A percentile compares a stretch with the other conserved stretches of the same genome.
These are phyloP conservation scores for Popillia japonica DNA, from an alignment of 1,140 invertebrate genomes.

Conservation along the genomic window DNA sequence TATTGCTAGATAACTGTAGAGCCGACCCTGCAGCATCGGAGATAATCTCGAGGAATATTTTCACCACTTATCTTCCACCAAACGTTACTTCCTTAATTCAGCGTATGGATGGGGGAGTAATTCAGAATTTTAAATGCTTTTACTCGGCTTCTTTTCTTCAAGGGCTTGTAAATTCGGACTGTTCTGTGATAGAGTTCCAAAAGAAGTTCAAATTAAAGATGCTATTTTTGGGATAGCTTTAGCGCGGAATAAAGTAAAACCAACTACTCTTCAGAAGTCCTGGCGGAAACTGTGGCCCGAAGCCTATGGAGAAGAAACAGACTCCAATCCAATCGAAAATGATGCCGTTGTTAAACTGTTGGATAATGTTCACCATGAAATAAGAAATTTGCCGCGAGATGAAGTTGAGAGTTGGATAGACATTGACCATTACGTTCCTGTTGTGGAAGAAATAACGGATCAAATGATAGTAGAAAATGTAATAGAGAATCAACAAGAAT, in stretches of 20 bases:
- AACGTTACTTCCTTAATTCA: constrained; percentile 52
- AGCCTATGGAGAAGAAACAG: background rate
- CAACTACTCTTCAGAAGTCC: no score
- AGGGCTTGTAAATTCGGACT: background rate
- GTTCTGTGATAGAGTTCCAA: background rate
- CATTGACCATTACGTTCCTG: no score
- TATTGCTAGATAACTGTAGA: constrained; percentile 19
- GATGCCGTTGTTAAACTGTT: no score
- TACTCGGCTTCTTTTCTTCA: constrained; percentile 36
- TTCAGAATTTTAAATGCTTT: constrained; percentile 46
- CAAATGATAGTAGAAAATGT: no score
- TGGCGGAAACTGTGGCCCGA: background rate
- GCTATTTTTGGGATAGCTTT: background rate
- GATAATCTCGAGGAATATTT: constrained; percentile 35
- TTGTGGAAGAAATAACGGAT: no score
- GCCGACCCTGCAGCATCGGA: background rate
- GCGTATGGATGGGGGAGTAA: constrained; percentile 52
- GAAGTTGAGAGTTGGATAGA: no score
- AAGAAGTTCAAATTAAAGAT: background rate
- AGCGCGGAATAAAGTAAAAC: background rate
- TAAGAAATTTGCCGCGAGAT: no score
- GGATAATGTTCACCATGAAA: no score
- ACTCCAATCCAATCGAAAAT: no score
- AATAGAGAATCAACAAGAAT: no score
- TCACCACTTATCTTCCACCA: constrained; percentile 45